A percentile compares a stretch with the other conserved stretches of the same genome.
These are phyloP conservation scores for Phrynocephalus vlangalii DNA, from an alignment of 2,797 vertebrate species.

Conservation along the genomic window DNA sequence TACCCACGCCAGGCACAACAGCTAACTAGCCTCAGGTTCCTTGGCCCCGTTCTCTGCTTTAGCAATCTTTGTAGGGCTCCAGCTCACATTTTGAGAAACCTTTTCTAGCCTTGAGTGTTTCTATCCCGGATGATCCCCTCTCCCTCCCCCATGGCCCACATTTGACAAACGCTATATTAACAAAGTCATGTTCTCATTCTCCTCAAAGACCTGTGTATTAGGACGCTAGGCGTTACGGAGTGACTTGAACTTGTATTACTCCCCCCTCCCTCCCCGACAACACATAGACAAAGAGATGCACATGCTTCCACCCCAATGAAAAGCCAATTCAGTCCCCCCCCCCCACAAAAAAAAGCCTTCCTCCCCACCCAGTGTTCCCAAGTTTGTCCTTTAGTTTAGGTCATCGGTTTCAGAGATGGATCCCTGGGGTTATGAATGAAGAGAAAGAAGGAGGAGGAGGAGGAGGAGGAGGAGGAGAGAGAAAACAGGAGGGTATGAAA, in stretches of 20 bases:
- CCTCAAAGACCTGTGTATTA: no score
- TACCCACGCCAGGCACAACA: not conserved
- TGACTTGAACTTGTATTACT: not conserved
- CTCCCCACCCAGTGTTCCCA: not conserved
- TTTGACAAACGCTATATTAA: no score
- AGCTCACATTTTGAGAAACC: not conserved
- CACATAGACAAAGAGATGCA: not conserved
- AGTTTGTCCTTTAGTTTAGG: slow-evolving; percentile 9
- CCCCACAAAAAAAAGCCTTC: not conserved
- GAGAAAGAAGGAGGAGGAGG: slow-evolving; percentile 7
- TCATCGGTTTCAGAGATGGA: not conserved
- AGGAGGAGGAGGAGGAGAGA: not conserved
- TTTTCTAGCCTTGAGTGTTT: not conserved
- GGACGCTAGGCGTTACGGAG: not conserved
- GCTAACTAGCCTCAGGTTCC: not conserved
- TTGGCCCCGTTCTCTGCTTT: not conserved
- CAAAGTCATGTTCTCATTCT: no score
- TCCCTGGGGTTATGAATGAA: not conserved
- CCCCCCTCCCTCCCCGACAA: not conserved
- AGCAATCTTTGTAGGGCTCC: not conserved
- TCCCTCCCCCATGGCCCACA: not conserved
- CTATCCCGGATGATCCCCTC: not conserved
- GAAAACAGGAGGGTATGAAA: not conserved
- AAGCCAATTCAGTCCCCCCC: not conserved
- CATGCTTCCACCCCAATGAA: not conserved